Evolutionary conservation across 1,140 invertebrate genomes (phyloP).

Genomic region (Neodiprion lecontei): DNA sequence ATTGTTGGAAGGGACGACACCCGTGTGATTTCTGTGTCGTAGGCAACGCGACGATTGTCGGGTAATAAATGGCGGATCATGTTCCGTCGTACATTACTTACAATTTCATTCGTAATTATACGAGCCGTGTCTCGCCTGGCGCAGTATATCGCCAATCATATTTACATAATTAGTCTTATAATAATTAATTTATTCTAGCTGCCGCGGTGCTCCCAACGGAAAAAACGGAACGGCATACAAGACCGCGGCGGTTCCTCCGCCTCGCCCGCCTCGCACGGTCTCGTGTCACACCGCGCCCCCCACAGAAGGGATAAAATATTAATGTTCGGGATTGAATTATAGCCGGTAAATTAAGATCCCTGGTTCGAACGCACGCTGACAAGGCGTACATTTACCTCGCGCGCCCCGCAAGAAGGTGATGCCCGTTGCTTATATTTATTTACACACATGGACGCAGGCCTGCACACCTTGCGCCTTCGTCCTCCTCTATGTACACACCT

Average conservation of each 20-base stretch:
- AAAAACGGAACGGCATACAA: neutral
- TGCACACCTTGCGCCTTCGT: too few species aligned
- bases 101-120: conserved; percentile 3
- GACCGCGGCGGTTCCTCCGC: neutral
- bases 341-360: neutral
- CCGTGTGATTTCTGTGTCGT: neutral
- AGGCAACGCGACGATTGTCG: neutral
- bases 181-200: conserved; percentile 8
- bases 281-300: neutral
- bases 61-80: conserved; percentile 2
- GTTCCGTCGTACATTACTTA: conserved; percentile 2
- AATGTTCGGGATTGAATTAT: neutral
- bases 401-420: neutral
- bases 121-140: neutral
- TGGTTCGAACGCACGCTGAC: conserved; percentile 6
- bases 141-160: neutral
- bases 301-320: neutral
- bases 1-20: neutral
- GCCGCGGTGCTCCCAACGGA: neutral
- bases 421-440: too few species aligned
- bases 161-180: conserved; percentile 1
- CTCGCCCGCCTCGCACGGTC: too few species aligned
- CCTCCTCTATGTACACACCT: too few species aligned
- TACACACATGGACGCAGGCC: too few species aligned
- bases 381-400: conserved; percentile 1